Base-by-base conservation (phyloP, 2,113 vertebrate species). In the Crotalus horridus region DNA sequence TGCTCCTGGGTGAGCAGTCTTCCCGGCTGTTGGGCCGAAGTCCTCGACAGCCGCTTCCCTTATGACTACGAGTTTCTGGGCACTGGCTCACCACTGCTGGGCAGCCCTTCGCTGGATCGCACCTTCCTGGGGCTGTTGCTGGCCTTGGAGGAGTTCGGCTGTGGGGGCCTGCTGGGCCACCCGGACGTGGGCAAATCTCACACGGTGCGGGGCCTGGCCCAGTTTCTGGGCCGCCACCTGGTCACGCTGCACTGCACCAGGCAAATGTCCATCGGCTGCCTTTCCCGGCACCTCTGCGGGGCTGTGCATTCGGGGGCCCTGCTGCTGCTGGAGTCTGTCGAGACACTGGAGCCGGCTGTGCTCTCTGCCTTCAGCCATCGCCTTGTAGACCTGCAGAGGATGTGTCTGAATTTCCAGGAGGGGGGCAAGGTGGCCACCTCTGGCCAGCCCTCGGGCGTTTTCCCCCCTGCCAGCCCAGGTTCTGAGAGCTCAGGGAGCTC, bases 51-150 rank as follows among this genome's bases (percentile, higher is more conserved):
- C 81, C 94, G 90, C 6, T 69, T 98, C 33, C 96, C 96, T 1
- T 99, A 99, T 74, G 97, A 97, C 88, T 98, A 98, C 91, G 98
- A 99, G 92, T 99, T 99, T 93, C 92, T 97, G 93, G 98, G 98
- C 53, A 97, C 98, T 90, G 95, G 97, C 87, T 92, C 96, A 29
- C 97, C 93, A 90, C 88, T 94, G 29, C 95, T 98, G 6, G 97
- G 97, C 24, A 97, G 95, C 53, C 96, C 98, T 6, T 95, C 97
- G 85, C 97, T 98, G 58, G 98, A 99, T 23, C 94, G 97, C 69
- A 97, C 97, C 6, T 93, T 94, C n/a, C 94, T 99, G 61, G 97
- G 98, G 4, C 95, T 98, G n/a, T 89, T 99, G 3, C 56, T 99
- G 85, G 98, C 98, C 23, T 89, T 99, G 17, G 95, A 97, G 12